Evolutionary conservation across 1,140 invertebrate genomes (phyloP), one percentile per base, ranked within the genome.

Genomic region (Drosophila littoralis): DNA sequence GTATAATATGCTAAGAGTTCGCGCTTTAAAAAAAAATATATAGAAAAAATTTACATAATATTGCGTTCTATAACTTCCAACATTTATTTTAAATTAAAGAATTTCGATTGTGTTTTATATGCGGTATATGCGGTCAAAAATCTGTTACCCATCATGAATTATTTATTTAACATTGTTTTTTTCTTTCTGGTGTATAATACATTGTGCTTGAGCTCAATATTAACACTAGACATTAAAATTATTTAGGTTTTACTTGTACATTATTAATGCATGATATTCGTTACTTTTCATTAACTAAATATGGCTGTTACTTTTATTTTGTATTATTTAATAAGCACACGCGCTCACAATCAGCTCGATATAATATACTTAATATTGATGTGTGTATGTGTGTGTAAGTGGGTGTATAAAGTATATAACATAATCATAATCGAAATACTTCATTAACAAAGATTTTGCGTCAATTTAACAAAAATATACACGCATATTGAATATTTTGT

Each of bases 271-370:
- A 72, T 72, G 82, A 72, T 89, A 69, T 75, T 83, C 75, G 66
- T 79, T 77, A 69, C 45, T 63, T 71, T 88, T 83, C 78, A 91
- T 91, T 83, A 91, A 81, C 88, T 91, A 91, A 88, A 84, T 91
- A 90, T 90, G 88, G 86, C 88, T 90, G 76, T 90, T 88, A 79
- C 64, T 70, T 66, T 75, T 74, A 45, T 57, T 75, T 69, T 61
- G 12, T 79, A 60, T 77, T 64, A 77, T 70, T 68, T 33, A 64
- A 42, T 42, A 15, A 42, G 36, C 17, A 15, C 36, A 64, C 60
- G 52, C 59, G 45, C 51, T 33, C 75, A 77, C 45, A 58, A 64
- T 77, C 66, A 36, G 55, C 42, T 8, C 40, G 28, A 58, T 33
- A 58, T 59, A 46, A 46, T 15, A 35, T 17, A 52, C 60, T 13